phyloP scores from a whole-genome alignment of 1,140 invertebrate genomes.

The Hormaphis cornu region DNA sequence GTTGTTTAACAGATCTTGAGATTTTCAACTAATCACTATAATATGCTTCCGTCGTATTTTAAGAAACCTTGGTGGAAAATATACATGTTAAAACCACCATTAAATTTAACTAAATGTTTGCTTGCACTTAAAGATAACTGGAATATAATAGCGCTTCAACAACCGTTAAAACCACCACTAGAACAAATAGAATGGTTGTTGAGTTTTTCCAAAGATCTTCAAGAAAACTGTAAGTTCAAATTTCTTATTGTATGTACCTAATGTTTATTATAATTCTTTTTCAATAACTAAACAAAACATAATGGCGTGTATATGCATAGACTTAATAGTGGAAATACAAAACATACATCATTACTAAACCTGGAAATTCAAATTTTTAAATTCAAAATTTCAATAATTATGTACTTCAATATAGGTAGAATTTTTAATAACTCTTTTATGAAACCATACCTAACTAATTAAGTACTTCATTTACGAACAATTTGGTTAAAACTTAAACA shows the following conservation, averaged over 20 bases:
- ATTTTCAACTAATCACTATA: neutral
- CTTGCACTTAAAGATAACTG: neutral
- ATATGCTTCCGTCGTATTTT: neutral
- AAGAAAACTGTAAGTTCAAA: slow-evolving; percentile 5
- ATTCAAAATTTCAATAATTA: too few species aligned
- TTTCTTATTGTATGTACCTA: neutral
- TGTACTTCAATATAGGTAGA: too few species aligned
- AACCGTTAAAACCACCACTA: neutral
- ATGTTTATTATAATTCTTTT: neutral
- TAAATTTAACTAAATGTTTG: neutral
- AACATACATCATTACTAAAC: too few species aligned
- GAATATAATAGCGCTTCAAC: neutral
- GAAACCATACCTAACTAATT: too few species aligned
- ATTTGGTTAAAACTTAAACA: too few species aligned
- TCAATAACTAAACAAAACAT: too few species aligned
- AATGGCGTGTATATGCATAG: too few species aligned
- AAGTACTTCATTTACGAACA: too few species aligned
- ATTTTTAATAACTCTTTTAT: too few species aligned
- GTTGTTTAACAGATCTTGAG: neutral
- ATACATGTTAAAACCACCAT: neutral
- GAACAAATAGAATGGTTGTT: neutral
- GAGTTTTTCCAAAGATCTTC: neutral
- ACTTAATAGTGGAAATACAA: too few species aligned
- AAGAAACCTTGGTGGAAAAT: slow-evolving; percentile 3
- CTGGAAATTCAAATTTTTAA: too few species aligned